Evolutionary conservation across 1,140 invertebrate species (phyloP).

Genomic region (Ceratosolen fusciceps): DNA sequence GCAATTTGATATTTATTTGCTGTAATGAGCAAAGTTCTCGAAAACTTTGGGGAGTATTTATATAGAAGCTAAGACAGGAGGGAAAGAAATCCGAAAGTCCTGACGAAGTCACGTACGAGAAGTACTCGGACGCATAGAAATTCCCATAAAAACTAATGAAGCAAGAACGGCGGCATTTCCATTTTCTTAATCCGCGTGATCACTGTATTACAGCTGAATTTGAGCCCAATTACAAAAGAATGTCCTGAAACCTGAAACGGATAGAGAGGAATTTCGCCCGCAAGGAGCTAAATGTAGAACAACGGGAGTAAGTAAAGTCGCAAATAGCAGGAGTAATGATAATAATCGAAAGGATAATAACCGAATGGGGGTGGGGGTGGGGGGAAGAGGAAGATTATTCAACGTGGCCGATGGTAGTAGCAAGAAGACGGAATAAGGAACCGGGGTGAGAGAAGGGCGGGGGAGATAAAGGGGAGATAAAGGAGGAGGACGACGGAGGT

Average conservation of each 20-base stretch:
- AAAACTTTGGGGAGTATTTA: not conserved
- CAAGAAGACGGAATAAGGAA: not conserved
- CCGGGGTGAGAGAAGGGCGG: too few species aligned
- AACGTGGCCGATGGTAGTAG: not conserved
- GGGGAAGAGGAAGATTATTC: slow-evolving; percentile 45
- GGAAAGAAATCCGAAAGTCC: not conserved
- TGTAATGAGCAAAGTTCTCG: not conserved
- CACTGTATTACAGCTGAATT: slow-evolving; percentile 1
- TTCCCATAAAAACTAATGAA: slow-evolving; percentile 25
- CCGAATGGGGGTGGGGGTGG: too few species aligned
- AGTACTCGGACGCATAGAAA: not conserved
- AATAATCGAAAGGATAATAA: slow-evolving; percentile 14
- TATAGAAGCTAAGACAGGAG: too few species aligned
- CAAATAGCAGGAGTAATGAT: not conserved
- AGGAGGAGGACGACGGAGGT: not conserved
- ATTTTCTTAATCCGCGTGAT: slow-evolving; percentile 39
- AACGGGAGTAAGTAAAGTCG: not conserved
- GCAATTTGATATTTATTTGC: too few species aligned
- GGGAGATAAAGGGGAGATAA: not conserved
- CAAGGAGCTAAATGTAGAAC: too few species aligned
- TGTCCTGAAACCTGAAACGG: not conserved
- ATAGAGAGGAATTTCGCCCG: not conserved
- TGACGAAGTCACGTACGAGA: not conserved
- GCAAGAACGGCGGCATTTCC: slow-evolving; percentile 2
- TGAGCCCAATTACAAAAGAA: not conserved